Evolutionary conservation across 2,113 vertebrate species (phyloP), one percentile per base, ranked within the genome.

Genomic region (Raja brachyura): DNA sequence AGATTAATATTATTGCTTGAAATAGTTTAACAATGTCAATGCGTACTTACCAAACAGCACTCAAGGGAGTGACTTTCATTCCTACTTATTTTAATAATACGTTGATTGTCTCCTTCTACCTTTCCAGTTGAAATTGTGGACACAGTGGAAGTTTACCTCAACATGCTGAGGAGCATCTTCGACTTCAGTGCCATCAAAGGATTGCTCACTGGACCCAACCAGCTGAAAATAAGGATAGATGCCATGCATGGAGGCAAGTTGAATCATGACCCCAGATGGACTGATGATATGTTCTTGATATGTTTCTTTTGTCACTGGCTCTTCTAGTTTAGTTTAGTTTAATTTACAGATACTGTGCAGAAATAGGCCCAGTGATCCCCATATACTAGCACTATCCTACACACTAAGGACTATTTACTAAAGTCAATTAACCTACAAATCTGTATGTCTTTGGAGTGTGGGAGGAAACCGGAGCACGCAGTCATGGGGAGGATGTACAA

Each of bases 101-200:
- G 5, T 48, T 73, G 6, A 74, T 78, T 4, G 93, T 28, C 93
- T 93, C 7, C 85, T 10, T 96, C 3, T 20, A 93, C 83, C 1
- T 95, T 95, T 94, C 22, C 94, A 99, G 99, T 99, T 96, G 99
- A 99, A 96, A 98, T 99, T 13, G 97, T 99, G 92, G 98, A 99
- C 95, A 98, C 98, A 2, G 98, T 99, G 81, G 98, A 99, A 63
- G 97, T 99, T 94, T 99, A 99, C 96, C 97, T 99, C 93, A 98
- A 97, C 94, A 96, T 99, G 93, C 96, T 99, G 93, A 95, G 97
- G 94, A 98, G 94, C 95, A 96, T 99, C 95, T 99, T 99, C 96
- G 98, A 99, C 95, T 99, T 99, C 93, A 96, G 10, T 13, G 95
- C 96, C 16, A 99, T 99, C 94, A 98, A 98, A 95, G 97, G 97